Evolutionary conservation across 2,888 invertebrate species (phyloP), one percentile per base, ranked within the genome.

Genomic region (Nycteola revayana): DNA sequence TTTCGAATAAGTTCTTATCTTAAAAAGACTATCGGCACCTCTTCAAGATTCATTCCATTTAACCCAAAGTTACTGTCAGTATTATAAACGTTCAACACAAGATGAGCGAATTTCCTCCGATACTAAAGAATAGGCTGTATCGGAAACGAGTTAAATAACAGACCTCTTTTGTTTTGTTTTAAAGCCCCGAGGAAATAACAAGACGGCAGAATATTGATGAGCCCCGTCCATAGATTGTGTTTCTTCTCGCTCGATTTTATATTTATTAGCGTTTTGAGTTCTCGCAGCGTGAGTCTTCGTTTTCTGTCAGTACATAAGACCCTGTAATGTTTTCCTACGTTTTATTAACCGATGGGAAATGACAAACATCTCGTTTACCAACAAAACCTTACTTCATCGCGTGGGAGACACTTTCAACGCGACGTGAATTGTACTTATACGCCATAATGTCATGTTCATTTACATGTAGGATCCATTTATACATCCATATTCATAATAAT

Each of bases 131-230:
- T 68, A 71, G 79, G 81, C 77, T 66, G 78, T 86, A 87, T 88
- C 84, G 85, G 84, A 88, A 88, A 87, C 79, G 82, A 85, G 85
- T 86, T 83, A 85, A 86, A 80, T 80, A 80, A 83, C 75, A 72
- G 65, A 73, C 71, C 80, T 74, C 82, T 77, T 83, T 80, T 79
- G 81, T 75, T 75, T 76, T 68, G 69, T 67, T 73, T 73, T 72
- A 71, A 73, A 65, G 78, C 75, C 66, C 62, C 53, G 56, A 64
- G 62, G 75, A 78, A 82, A 81, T 79, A 81, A 79, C 76, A 79
- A 77, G 71, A 66, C 57, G 57, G 64, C 67, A 52, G 83, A 85
- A 84, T 83, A 83, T 78, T 80, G 80, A 85, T 81, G 79, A 75
- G 66, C 52, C 60, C 57, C 58, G 55, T 53, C 59, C 36, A 50